Evolutionary conservation across 2,888 invertebrate species (phyloP).

Genomic region (Harpagoxenus sublaevis): DNA sequence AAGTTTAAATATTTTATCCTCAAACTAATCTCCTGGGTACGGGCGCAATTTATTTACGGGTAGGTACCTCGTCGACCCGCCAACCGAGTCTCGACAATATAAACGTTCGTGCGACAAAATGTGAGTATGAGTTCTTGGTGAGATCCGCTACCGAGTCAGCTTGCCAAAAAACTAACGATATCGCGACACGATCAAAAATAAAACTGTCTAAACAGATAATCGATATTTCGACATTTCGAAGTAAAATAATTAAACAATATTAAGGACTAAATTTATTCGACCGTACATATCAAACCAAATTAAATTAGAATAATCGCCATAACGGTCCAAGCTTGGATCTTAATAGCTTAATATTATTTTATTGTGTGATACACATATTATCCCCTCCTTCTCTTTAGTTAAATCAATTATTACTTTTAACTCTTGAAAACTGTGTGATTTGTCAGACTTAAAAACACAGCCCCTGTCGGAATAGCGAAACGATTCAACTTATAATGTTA

Average conservation of each 20-base stretch:
- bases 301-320: too few relatives aligned
- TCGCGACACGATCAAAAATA: conserved; percentile 36
- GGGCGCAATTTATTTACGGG: conserved; percentile 65
- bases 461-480: too few relatives aligned
- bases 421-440: too few relatives aligned
- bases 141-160: background rate
- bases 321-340: too few relatives aligned
- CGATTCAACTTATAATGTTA: too few relatives aligned
- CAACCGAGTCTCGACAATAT: conserved; percentile 37
- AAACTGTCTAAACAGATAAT: background rate
- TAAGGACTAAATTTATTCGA: too few relatives aligned
- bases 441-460: too few relatives aligned
- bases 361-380: too few relatives aligned
- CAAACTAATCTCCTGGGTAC: conserved; percentile 70
- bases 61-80: conserved; percentile 29
- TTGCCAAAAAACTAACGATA: conserved; percentile 12
- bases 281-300: too few relatives aligned
- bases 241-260: background rate
- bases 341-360: too few relatives aligned
- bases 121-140: conserved; percentile 5
- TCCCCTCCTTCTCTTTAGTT: too few relatives aligned
- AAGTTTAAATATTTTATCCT: conserved; percentile 78
- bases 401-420: too few relatives aligned
- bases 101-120: conserved; percentile 37
- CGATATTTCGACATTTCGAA: background rate